Conservation (phyloP, 1,140 invertebrate species). For the Idris sp. region DNA sequence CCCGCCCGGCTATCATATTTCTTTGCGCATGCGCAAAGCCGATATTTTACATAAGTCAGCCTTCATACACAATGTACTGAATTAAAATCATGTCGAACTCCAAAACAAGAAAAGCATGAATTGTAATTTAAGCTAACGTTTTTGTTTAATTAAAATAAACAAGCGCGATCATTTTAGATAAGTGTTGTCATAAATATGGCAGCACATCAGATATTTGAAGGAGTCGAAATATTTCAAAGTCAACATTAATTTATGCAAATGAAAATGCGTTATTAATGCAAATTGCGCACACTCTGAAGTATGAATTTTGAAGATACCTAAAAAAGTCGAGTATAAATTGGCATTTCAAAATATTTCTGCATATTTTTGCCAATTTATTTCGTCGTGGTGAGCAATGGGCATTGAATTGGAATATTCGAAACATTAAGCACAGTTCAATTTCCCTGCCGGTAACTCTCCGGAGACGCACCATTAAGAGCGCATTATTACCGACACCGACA, state of each 20-base stretch:
- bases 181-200: too few species aligned
- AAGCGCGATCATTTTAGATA: too few species aligned
- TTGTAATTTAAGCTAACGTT: too few species aligned
- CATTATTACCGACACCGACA: conserved; percentile 73
- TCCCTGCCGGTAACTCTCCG: conserved; percentile 70
- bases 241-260: conserved; percentile 34
- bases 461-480: conserved; percentile 48
- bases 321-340: background rate
- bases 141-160: too few species aligned
- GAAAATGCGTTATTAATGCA: conserved; percentile 36
- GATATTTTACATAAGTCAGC: conserved; percentile 28
- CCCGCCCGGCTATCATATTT: conserved; percentile 33
- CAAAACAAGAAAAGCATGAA: too few species aligned
- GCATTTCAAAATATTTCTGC: conserved; percentile 7
- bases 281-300: conserved; percentile 9
- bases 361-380: too few species aligned
- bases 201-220: too few species aligned
- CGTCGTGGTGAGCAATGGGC: conserved; percentile 3
- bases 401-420: conserved; percentile 24
- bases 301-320: conserved; percentile 2
- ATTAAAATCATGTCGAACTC: too few species aligned
- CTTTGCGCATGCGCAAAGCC: conserved; percentile 55
- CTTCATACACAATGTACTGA: conserved; percentile 1
- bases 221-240: too few species aligned
- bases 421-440: conserved; percentile 43